Conservation (phyloP, 2,113 vertebrate species). For the Lichenostomus cassidix region DNA sequence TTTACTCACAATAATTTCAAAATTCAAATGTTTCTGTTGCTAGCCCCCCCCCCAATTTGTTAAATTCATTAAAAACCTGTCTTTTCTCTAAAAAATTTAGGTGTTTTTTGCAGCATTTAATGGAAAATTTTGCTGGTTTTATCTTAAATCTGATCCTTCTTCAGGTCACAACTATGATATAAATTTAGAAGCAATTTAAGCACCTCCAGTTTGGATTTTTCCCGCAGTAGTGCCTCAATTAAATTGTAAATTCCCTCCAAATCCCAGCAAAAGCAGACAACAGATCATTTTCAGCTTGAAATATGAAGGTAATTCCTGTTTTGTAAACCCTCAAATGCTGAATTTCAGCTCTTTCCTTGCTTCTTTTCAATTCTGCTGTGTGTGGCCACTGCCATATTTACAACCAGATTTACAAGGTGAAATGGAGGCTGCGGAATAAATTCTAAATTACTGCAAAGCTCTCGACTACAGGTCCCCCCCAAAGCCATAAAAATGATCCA, state of each 20-base stretch:
- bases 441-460: neutral
- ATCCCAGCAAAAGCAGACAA: neutral
- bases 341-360: neutral
- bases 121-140: neutral
- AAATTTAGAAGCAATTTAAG: neutral
- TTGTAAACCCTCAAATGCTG: neutral
- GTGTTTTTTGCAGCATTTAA: fast-evolving
- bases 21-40: neutral
- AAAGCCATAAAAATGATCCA: constrained; percentile 53
- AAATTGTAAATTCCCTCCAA: neutral
- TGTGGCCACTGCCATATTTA: neutral
- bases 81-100: neutral
- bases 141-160: neutral
- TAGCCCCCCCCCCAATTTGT: no score
- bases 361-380: neutral
- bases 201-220: neutral
- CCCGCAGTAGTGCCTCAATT: neutral
- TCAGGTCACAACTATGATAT: neutral
- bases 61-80: no score
- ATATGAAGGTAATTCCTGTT: neutral
- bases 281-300: neutral
- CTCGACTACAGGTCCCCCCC: neutral
- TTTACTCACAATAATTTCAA: neutral
- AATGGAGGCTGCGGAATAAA: neutral
- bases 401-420: neutral